Conservation (phyloP, 2,888 invertebrate species). For the Drosophila mimetica region DNA sequence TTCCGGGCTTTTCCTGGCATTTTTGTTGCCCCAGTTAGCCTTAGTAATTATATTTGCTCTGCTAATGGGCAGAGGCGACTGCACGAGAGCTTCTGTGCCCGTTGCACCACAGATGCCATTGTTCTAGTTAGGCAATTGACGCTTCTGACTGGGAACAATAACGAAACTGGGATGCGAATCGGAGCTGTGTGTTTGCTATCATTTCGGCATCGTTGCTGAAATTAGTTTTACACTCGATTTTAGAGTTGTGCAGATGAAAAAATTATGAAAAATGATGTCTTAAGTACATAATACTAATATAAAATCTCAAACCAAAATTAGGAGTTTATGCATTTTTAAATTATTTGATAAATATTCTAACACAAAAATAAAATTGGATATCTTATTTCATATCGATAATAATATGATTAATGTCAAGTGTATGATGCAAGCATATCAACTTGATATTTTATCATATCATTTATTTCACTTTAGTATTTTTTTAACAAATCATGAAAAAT, state of each 20-base stretch:
- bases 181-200: conserved; percentile 54
- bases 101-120: conserved; percentile 41
- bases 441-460: too few species aligned
- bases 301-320: too few species aligned
- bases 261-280: too few species aligned
- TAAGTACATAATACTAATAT: too few species aligned
- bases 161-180: conserved; percentile 43
- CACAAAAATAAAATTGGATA: neutral
- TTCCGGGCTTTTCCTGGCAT: conserved; percentile 32
- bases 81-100: conserved; percentile 12
- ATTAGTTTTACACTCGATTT: conserved; percentile 63
- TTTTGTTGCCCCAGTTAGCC: conserved; percentile 64
- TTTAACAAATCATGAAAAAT: too few species aligned
- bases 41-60: conserved; percentile 73
- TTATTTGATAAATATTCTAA: too few species aligned
- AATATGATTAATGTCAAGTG: too few species aligned
- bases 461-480: too few species aligned
- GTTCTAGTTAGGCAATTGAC: conserved; percentile 67
- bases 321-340: too few species aligned
- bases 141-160: conserved; percentile 36
- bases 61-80: conserved; percentile 53
- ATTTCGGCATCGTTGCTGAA: conserved; percentile 62
- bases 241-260: conserved; percentile 36
- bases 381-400: too few species aligned
- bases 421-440: too few species aligned